Conservation (phyloP, 92 coral and sea anemone genomes). For the Parazoanthus swiftii region DNA sequence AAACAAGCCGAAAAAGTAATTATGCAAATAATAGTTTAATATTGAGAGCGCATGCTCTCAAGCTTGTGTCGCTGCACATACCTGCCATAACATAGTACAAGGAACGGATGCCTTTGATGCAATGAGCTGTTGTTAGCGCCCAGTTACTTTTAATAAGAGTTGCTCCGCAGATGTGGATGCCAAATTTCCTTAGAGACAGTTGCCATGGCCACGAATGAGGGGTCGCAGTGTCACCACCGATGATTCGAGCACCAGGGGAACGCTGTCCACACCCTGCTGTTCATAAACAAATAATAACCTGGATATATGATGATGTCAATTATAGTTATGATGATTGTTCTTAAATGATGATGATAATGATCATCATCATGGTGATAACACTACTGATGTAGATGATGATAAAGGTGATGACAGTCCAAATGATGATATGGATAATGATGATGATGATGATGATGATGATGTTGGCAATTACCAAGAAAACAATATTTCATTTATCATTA, state of each 20-base stretch:
- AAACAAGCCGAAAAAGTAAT: background rate
- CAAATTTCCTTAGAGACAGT: background rate
- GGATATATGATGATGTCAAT: too few relatives aligned
- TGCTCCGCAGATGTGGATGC: background rate
- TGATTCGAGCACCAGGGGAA: background rate
- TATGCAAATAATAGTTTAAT: background rate
- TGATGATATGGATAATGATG: too few relatives aligned
- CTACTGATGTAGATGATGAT: too few relatives aligned
- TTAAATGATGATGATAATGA: too few relatives aligned
- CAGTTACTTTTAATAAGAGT: background rate
- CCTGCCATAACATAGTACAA: background rate
- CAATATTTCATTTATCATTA: too few relatives aligned
- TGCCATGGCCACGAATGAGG: conserved; percentile 16
- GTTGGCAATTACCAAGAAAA: too few relatives aligned
- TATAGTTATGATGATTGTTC: too few relatives aligned
- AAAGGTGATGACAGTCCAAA: too few relatives aligned
- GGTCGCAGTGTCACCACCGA: background rate
- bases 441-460: too few relatives aligned
- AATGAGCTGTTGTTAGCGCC: background rate
- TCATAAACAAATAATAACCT: too few relatives aligned
- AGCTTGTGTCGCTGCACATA: background rate
- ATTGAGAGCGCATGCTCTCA: background rate
- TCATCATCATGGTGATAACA: too few relatives aligned
- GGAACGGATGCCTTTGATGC: background rate
- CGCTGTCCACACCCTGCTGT: background rate